Percentiles rank a stretch among this genome's conserved stretches.
Conservation (phyloP, 1,140 invertebrate genomes). For the Drusus annulatus region DNA sequence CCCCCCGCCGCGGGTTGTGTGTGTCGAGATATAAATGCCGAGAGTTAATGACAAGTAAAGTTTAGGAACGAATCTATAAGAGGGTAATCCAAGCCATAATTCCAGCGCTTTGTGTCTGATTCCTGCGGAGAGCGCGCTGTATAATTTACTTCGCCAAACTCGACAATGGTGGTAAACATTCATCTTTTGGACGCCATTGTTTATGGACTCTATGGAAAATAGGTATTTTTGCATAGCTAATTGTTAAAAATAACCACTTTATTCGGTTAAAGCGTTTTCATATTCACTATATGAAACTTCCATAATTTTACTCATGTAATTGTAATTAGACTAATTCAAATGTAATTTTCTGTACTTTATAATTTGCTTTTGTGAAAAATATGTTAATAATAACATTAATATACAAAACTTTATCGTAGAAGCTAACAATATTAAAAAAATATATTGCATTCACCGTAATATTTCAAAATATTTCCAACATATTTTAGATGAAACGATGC, state of each 20-base stretch:
- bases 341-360: too few species aligned
- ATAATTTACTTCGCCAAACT: constrained; percentile 58
- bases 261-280: too few species aligned
- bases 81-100: constrained; percentile 59
- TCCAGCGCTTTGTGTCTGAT: constrained; percentile 59
- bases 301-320: too few species aligned
- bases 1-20: constrained; percentile 21
- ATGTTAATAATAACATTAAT: too few species aligned
- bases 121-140: constrained; percentile 46
- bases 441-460: too few species aligned
- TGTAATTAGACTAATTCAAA: too few species aligned
- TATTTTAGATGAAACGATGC: too few species aligned
- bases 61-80: constrained; percentile 60
- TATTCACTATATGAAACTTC: too few species aligned
- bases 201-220: constrained; percentile 12
- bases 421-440: too few species aligned
- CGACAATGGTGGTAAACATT: constrained; percentile 14
- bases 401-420: too few species aligned
- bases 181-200: constrained; percentile 32
- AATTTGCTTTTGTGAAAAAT: too few species aligned
- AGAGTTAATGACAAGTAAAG: constrained; percentile 59
- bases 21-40: constrained; percentile 57
- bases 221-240: constrained; percentile 11
- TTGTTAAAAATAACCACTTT: constrained; percentile 2
- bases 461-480: too few species aligned